Percentiles rank a stretch among this genome's conserved stretches.
Conservation (phyloP, 2,113 vertebrate species). For the Macaca mulatta region DNA sequence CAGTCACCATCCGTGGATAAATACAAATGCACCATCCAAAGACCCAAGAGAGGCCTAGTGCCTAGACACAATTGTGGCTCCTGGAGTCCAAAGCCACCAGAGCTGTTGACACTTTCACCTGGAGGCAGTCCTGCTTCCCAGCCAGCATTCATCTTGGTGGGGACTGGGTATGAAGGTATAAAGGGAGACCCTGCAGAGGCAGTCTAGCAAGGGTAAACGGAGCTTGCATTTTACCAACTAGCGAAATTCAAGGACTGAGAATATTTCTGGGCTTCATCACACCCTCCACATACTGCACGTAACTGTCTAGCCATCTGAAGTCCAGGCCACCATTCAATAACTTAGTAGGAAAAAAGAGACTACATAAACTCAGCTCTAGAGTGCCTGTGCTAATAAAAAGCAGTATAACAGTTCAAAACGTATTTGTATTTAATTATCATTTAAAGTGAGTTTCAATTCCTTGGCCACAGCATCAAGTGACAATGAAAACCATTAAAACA, state of each 20-base stretch:
- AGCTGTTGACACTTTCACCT: neutral
- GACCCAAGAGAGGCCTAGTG: neutral
- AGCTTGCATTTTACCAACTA: neutral
- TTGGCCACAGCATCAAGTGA: neutral
- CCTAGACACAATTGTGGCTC: neutral
- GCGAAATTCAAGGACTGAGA: neutral
- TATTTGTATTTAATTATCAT: neutral
- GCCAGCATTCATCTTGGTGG: neutral
- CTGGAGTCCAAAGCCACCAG: neutral
- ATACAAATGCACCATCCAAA: neutral
- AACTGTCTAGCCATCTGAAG: neutral
- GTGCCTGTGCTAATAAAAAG: neutral
- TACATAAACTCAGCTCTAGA: neutral
- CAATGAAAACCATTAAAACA: constrained; percentile 22
- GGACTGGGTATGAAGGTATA: neutral
- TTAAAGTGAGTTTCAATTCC: neutral
- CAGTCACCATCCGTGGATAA: neutral
- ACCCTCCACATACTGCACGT: too few species aligned
- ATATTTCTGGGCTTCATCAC: neutral
- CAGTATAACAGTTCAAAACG: neutral
- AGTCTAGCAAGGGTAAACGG: neutral
- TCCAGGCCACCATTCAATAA: neutral
- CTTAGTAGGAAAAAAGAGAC: neutral
- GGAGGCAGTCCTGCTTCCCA: neutral
- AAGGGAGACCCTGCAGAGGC: neutral